These are phyloP conservation scores for Nestor notabilis DNA, from an alignment of 2,113 vertebrate genomes.

Conservation along the genomic window DNA sequence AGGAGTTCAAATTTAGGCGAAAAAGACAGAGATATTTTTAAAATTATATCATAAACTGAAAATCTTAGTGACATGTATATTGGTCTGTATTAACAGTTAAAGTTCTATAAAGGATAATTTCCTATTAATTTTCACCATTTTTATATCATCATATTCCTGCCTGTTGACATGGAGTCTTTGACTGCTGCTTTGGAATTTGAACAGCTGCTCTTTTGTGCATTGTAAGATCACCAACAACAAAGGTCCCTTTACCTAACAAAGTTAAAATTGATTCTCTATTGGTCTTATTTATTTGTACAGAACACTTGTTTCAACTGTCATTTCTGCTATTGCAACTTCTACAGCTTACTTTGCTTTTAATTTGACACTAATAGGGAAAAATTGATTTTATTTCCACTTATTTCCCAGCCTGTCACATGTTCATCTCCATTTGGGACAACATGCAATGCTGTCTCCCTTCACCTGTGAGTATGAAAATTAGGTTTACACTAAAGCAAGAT, in stretches of 20 bases:
- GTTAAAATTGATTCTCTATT: background rate
- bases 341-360: conserved; percentile 42
- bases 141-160: background rate
- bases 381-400: conserved; percentile 54
- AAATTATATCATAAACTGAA: background rate
- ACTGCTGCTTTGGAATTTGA: background rate
- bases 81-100: background rate
- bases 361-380: conserved; percentile 47
- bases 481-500: background rate
- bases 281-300: background rate
- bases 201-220: background rate
- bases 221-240: background rate
- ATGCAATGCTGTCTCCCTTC: background rate
- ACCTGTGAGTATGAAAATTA: background rate
- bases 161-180: background rate
- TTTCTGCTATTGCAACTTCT: background rate
- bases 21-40: background rate
- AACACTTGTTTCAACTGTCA: conserved; percentile 8
- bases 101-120: background rate
- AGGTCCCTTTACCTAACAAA: background rate
- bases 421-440: conserved; percentile 6
- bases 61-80: background rate
- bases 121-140: background rate
- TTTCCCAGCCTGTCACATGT: conserved; percentile 6
- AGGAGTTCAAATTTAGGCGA: background rate